These are phyloP conservation scores for Heliopora coerulea DNA, from an alignment of 92 coral and sea anemone species.

Conservation along the genomic window DNA sequence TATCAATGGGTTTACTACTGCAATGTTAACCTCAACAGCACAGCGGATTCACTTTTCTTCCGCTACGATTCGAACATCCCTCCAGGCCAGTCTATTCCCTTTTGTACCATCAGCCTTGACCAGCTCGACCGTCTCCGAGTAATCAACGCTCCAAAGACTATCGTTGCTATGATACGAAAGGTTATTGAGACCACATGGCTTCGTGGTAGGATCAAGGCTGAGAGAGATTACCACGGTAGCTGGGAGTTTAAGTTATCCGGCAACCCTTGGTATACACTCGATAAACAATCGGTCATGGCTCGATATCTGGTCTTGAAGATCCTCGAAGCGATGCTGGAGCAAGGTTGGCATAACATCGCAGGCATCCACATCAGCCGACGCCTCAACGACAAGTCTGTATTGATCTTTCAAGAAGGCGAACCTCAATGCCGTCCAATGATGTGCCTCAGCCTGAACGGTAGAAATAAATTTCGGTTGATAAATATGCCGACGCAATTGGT, in stretches of 20 bases:
- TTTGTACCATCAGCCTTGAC: conserved; percentile 56
- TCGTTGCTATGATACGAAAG: conserved; percentile 47
- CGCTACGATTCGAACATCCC: conserved; percentile 47
- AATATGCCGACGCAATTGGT: conserved; percentile 48
- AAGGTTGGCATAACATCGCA: conserved; percentile 57
- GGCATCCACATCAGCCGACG: conserved; percentile 45
- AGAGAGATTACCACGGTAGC: conserved; percentile 40
- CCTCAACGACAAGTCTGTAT: conserved; percentile 35
- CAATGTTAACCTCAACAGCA: conserved; percentile 51
- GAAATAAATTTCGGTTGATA: conserved; percentile 51
- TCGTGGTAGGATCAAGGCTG: conserved; percentile 50
- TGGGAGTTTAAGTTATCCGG: conserved; percentile 63
- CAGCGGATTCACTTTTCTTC: conserved; percentile 53
- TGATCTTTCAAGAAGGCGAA: conserved; percentile 45
- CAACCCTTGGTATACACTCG: conserved; percentile 55
- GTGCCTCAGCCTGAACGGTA: conserved; percentile 48
- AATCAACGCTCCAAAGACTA: conserved; percentile 45
- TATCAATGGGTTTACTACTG: conserved; percentile 53
- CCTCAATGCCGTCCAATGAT: conserved; percentile 38
- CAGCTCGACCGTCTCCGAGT: conserved; percentile 47
- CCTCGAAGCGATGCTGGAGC: conserved; percentile 45
- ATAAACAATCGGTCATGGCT: conserved; percentile 51
- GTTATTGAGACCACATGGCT: conserved; percentile 51
- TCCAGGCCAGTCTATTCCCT: conserved; percentile 11
- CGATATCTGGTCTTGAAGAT: conserved; percentile 47